Evolutionary conservation across 2,113 vertebrate genomes (phyloP), one percentile per base, ranked within the genome.

Genomic region (Pseudorhombus dupliciocellatus): DNA sequence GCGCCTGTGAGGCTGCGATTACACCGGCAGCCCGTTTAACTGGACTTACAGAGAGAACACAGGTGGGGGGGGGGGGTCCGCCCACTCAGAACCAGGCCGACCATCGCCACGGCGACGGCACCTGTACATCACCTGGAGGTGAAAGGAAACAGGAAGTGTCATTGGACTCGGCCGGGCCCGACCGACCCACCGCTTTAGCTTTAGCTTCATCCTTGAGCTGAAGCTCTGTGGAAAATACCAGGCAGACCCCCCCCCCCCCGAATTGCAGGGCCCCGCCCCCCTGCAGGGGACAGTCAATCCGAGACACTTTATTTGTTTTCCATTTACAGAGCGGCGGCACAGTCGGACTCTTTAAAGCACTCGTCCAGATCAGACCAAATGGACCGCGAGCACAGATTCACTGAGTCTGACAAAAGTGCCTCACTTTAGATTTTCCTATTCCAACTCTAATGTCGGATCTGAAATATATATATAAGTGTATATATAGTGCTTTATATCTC

Each of bases 1-100:
- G 51, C 5, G 24, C 52, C 63, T 69, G 20, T 51, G 51, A 22
- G 60, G n/a, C 52, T 21, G 28, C 30, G 70, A 75, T 75, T 72
- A 51, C 8, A 60, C 20, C 25, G 12, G 1, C 25, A 24, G 18
- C 1, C 18, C 63, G 53, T 74, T 51, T 64, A 58, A 37, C 10
- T 30, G 57, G 54, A 56, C 66, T 58, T 31, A 48, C 60, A 24
- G 10, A 24, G 7, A 12, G 4, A 30, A 20, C 25, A 30, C 14
- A n/a, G n/a, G n/a, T n/a, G n/a, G n/a, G n/a, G n/a, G n/a, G n/a
- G n/a, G n/a, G n/a, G n/a, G 34, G 12, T 37, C 34, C 12, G 34
- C 34, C 11, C 31, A 10, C 31, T 37, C 11, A 37, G 12, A 37
- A 11, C 34, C 34, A 2, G 10, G 2, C 10, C 34, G 34, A 9